Percentiles rank a stretch among this genome's conserved stretches.
Conservation (phyloP, 2,888 invertebrate species). For the Baronia brevicornis region DNA sequence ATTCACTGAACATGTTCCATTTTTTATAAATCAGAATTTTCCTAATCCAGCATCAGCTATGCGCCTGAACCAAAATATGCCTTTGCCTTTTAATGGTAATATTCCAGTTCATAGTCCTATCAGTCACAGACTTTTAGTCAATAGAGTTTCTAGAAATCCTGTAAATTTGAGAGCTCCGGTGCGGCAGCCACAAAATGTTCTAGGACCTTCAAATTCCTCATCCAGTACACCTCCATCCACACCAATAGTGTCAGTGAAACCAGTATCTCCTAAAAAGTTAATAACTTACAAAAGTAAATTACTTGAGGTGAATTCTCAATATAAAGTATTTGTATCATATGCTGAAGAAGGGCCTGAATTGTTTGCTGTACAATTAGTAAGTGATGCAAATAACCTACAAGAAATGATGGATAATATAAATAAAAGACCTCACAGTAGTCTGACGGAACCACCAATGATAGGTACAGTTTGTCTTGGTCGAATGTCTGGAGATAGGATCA, state of each 20-base stretch:
- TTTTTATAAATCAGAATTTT: conserved; percentile 58
- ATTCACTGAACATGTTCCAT: conserved; percentile 59
- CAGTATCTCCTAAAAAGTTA: conserved; percentile 53
- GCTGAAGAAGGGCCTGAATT: conserved; percentile 87
- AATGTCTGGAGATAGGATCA: conserved; percentile 79
- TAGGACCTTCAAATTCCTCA: conserved; percentile 18
- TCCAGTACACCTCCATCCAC: conserved; percentile 23
- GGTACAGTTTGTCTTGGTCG: conserved; percentile 86
- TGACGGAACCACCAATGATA: conserved; percentile 81
- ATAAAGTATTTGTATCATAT: conserved; percentile 83
- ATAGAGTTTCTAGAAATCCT: conserved; percentile 49
- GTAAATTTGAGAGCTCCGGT: conserved; percentile 49
- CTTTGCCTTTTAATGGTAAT: conserved; percentile 48
- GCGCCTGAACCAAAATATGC: conserved; percentile 52
- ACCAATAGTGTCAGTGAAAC: conserved; percentile 27
- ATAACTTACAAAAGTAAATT: conserved; percentile 71
- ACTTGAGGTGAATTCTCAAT: conserved; percentile 66
- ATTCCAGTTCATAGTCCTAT: conserved; percentile 42
- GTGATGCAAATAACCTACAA: conserved; percentile 75
- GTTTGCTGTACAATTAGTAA: conserved; percentile 84
- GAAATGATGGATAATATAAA: conserved; percentile 85
- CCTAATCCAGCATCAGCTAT: conserved; percentile 64
- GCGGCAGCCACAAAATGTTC: conserved; percentile 45
- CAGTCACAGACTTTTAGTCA: conserved; percentile 48
- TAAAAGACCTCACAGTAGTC: conserved; percentile 73